A percentile compares a stretch with the other conserved stretches of the same genome.
Evolutionary conservation across 2,888 invertebrate genomes (phyloP).

Genomic region (Ennomos quercinarius): DNA sequence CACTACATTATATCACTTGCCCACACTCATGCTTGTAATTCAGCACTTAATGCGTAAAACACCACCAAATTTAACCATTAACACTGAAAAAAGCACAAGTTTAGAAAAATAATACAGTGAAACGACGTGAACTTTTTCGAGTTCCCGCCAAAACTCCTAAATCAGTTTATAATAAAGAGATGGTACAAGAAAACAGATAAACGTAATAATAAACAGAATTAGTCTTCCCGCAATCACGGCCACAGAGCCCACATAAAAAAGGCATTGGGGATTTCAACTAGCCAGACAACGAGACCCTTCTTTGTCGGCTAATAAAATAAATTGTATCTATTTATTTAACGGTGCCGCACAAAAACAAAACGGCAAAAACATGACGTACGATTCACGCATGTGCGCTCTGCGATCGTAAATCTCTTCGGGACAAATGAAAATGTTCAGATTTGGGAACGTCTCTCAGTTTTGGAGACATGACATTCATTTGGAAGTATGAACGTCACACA

Average conservation of each 20-base stretch:
- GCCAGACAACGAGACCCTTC: conserved; percentile 20
- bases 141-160: too few relatives aligned
- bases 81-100: too few relatives aligned
- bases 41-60: too few relatives aligned
- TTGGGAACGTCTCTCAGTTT: conserved; percentile 8
- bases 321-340: conserved; percentile 31
- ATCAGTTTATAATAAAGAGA: too few relatives aligned
- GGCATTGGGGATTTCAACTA: conserved; percentile 20
- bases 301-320: conserved; percentile 31
- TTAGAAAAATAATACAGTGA: too few relatives aligned
- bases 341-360: conserved; percentile 29
- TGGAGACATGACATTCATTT: background rate
- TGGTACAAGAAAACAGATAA: too few relatives aligned
- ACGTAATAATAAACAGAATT: too few relatives aligned
- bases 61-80: too few relatives aligned
- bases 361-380: conserved; percentile 31
- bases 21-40: too few relatives aligned
- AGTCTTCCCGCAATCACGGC: conserved; percentile 3
- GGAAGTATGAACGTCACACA: too few relatives aligned
- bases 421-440: conserved; percentile 27
- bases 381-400: conserved; percentile 18
- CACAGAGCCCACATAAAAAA: conserved; percentile 13
- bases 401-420: conserved; percentile 25
- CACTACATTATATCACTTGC: too few relatives aligned
- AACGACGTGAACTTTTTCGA: too few relatives aligned